phyloP scores from a whole-genome alignment of 1,140 invertebrate species.

The Bombus balteatus region DNA sequence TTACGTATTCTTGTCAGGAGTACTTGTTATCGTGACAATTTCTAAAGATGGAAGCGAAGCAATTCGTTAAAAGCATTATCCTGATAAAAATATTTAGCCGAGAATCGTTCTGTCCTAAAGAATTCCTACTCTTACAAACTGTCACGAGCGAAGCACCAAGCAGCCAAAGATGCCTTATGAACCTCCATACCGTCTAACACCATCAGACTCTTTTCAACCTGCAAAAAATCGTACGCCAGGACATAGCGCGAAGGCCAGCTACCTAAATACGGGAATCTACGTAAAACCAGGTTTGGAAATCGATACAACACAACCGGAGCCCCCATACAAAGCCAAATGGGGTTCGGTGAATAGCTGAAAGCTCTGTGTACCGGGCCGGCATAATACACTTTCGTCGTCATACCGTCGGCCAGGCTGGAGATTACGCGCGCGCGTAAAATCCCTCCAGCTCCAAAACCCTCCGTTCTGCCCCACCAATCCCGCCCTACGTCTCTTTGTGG shows the following conservation, averaged over 20 bases:
- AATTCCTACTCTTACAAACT: too few species aligned
- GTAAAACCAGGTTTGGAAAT: constrained; percentile 17
- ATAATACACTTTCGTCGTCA: constrained; percentile 56
- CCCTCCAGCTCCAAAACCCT: constrained; percentile 1
- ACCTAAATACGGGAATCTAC: background rate
- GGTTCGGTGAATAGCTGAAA: constrained; percentile 27
- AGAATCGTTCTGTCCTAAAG: too few species aligned
- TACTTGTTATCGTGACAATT: too few species aligned
- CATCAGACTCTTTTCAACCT: too few species aligned
- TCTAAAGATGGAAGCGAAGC: too few species aligned
- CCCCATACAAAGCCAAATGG: background rate
- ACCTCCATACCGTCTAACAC: too few species aligned
- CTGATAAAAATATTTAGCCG: too few species aligned
- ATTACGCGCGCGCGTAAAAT: constrained; percentile 55
- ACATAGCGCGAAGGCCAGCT: background rate
- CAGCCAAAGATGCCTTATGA: too few species aligned
- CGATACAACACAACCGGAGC: background rate
- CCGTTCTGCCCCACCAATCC: background rate
- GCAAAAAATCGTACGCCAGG: too few species aligned
- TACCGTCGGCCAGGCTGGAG: constrained; percentile 22
- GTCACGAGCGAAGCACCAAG: too few species aligned
- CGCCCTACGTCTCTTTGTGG: constrained; percentile 11
- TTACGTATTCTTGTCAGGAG: too few species aligned
- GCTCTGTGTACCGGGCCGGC: constrained; percentile 16
- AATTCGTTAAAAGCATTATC: too few species aligned